Percentiles rank a stretch among this genome's conserved stretches.
Evolutionary conservation across 2,888 invertebrate genomes (phyloP).

Genomic region (Griposia aprilina): DNA sequence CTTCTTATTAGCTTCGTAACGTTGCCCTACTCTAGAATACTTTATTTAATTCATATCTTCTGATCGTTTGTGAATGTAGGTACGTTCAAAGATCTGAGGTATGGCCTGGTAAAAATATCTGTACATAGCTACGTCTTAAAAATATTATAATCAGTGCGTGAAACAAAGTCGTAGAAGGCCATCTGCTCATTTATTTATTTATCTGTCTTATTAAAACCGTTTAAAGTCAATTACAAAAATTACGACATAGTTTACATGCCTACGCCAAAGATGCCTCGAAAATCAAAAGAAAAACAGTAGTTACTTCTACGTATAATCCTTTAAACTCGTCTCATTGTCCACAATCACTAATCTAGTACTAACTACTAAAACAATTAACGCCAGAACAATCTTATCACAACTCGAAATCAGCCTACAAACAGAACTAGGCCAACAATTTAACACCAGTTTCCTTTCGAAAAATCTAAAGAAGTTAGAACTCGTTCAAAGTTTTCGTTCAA

Average conservation of each 20-base stretch:
- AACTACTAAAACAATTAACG: neutral
- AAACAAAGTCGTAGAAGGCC: neutral
- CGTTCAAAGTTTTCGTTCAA: slow-evolving; percentile 28
- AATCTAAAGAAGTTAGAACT: slow-evolving; percentile 40
- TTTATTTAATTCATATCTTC: neutral
- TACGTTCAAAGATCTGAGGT: neutral
- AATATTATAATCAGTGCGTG: neutral
- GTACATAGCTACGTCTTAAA: neutral
- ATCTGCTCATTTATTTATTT: neutral
- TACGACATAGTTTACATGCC: no score
- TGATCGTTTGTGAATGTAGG: neutral
- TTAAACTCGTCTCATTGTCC: neutral
- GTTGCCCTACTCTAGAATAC: neutral
- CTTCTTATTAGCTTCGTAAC: neutral
- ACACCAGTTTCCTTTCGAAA: slow-evolving; percentile 19
- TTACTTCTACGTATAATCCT: neutral
- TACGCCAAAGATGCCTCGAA: neutral
- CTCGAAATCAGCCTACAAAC: neutral
- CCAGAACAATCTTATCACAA: neutral
- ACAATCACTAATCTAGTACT: neutral
- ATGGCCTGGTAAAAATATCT: neutral
- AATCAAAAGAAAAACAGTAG: neutral
- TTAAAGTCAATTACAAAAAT: neutral
- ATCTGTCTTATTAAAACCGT: neutral
- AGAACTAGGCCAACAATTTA: slow-evolving; percentile 21